Conservation (phyloP, 53 echinoderm and acorn worm species). For the Holothuria leucospilota region DNA sequence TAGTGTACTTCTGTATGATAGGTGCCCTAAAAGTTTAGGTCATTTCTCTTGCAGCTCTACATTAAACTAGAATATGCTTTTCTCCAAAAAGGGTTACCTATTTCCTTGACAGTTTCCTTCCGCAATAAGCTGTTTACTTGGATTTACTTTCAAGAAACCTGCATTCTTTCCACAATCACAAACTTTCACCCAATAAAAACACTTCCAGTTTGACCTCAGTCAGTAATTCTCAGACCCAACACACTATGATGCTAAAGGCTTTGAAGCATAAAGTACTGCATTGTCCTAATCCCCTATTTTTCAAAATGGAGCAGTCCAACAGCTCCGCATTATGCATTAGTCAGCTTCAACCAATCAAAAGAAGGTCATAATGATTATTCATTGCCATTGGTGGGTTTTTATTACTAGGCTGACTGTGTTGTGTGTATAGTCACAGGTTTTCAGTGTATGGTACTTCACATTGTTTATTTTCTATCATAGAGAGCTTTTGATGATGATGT, state of each 20-base stretch:
- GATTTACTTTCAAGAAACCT: no score
- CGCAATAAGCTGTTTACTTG: not conserved
- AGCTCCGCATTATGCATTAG: not conserved
- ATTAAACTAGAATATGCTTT: no score
- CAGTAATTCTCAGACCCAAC: no score
- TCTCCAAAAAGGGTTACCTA: no score
- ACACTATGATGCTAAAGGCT: no score
- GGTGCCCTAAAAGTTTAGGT: no score
- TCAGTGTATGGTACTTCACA: not conserved
- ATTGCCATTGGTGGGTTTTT: not conserved
- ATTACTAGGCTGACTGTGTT: not conserved
- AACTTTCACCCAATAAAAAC: no score
- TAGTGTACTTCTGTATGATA: no score
- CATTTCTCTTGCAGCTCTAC: no score
- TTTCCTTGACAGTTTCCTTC: constrained; percentile 32
- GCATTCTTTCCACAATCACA: no score
- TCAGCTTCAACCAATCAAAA: constrained; percentile 24
- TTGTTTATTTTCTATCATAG: constrained; percentile 2
- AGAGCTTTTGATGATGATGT: constrained; percentile 21
- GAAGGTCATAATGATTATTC: not conserved
- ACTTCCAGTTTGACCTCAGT: no score
- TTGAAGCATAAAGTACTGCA: no score
- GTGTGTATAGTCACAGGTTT: not conserved
- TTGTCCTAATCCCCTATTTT: constrained; percentile 1
- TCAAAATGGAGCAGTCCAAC: not conserved